Base-by-base conservation (phyloP, 2,113 vertebrate species). In the Rallus limicola region DNA sequence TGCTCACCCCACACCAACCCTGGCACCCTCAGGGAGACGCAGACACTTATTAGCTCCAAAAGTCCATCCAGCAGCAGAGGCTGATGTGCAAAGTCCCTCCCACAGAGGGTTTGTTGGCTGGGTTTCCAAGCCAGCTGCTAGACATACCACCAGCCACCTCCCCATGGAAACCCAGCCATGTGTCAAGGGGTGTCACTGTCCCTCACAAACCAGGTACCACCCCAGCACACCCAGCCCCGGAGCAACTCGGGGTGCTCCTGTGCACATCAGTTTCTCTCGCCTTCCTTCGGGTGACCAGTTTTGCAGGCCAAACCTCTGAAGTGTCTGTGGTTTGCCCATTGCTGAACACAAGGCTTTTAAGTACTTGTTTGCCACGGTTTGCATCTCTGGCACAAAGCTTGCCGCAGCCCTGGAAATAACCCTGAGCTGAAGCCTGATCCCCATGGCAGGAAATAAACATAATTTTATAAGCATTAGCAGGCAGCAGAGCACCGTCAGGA, bases 341-440 rank as follows among this genome's bases (percentile, higher is more conserved):
- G 79, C 82, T 74, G 88, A 85, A 26, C 79, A 69, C 38, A 25
- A 75, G 76, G 31, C 50, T 77, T 75, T 62, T 17, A 83, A 81
- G 68, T 50, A 20, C 29, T 92, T 59, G 16, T 70, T 94, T 95
- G 72, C 93, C 86, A 33, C 0, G 3, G 85, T 94, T 90, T 93
- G 64, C 50, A 3, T n/a, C 75, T 80, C 83, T 78, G 91, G 92
- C 87, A 63, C 77, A 65, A 58, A 78, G 82, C 70, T 94, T 10
- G 3, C 75, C 55, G 5, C 83, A 92, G 88, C 91, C 81, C 86
- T 89, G 95, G 88, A 75, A 81, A 42, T 65, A 92, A 82, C 92
- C 82, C 71, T 46, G 55, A 82, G 79, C 85, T 55, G 90, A 64
- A 90, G 96, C 53, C 67, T 31, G 70, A 78, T 79, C 71, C 85